A percentile compares a stretch with the other conserved stretches of the same genome.
Conservation (phyloP, 2,888 invertebrate genomes). For the Ennomos quercinarius region DNA sequence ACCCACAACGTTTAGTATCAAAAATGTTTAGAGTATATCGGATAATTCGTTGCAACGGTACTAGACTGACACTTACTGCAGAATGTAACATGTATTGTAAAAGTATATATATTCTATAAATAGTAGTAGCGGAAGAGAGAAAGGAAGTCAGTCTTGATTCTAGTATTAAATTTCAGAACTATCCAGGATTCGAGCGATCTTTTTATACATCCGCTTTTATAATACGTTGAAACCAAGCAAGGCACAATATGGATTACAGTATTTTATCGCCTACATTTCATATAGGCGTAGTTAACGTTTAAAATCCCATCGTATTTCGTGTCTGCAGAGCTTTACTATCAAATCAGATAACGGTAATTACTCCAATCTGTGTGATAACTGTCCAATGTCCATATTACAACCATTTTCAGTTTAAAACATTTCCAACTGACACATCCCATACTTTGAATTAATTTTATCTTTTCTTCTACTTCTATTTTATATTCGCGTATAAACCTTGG, state of each 20-base stretch:
- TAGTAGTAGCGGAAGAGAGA: conserved; percentile 21
- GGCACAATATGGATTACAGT: conserved; percentile 33
- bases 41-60: conserved; percentile 21
- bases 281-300: conserved; percentile 11
- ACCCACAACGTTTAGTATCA: conserved; percentile 7
- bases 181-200: conserved; percentile 6
- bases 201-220: conserved; percentile 11
- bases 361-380: background rate
- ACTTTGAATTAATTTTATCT: background rate
- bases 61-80: conserved; percentile 16
- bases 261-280: conserved; percentile 14
- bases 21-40: conserved; percentile 14
- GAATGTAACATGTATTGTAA: conserved; percentile 3
- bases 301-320: conserved; percentile 3
- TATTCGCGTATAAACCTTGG: conserved; percentile 11
- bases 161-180: conserved; percentile 21
- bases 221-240: conserved; percentile 33
- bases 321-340: conserved; percentile 2
- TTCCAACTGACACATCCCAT: background rate
- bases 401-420: background rate
- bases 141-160: conserved; percentile 37
- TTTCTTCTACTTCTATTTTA: conserved; percentile 11
- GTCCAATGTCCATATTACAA: background rate
- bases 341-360: background rate
- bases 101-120: conserved; percentile 8